Base-by-base conservation (phyloP, 2,797 vertebrate genomes). In the Mallotus villosus region DNA sequence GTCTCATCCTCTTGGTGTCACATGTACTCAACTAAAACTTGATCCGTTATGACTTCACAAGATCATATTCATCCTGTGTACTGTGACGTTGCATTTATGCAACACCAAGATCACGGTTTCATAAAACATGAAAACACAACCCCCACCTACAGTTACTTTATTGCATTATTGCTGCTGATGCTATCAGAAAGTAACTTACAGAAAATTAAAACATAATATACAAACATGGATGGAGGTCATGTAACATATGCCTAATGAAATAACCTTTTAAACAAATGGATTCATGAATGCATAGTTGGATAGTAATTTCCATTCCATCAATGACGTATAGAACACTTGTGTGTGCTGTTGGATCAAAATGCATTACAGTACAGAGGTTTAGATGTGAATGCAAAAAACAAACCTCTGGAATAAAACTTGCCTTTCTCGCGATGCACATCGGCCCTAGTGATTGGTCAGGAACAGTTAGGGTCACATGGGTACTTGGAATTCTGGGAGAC, bases 401-500 rank as follows among this genome's bases (percentile, higher is more conserved):
- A 84, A 76, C 70, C 32, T 29, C 32, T 66, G 27, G 53, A 12
- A 2, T 1, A 21, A 70, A 62, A 34, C 12, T 46, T 0, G 41
- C 16, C 0, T 59, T 22, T 83, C 83, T 93, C 92, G 91, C 90
- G 92, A 87, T 76, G 22, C 4, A 29, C 0, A 0, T 0, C 5
- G 0, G 6, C 9, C n/a, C n/a, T 8, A 71, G 11, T 82, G 75
- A 86, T 89, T 91, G 86, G 91, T 1, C 1, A 14, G 57, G 25
- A 64, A 1, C 5, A 60, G n/a, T 4, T 3, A 25, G 0, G 29
- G 68, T 90, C 88, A 89, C 85, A 76, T 88, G 90, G 25, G 79
- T 85, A 89, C 86, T 91, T 88, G 87, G 92, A 86, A 92, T 92
- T 92, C 86, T 93, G 93, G 92, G 91, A 94, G 90, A 92, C 88